Base-by-base conservation (phyloP, 2,888 invertebrate species). In the Clistopyga incitator region DNA sequence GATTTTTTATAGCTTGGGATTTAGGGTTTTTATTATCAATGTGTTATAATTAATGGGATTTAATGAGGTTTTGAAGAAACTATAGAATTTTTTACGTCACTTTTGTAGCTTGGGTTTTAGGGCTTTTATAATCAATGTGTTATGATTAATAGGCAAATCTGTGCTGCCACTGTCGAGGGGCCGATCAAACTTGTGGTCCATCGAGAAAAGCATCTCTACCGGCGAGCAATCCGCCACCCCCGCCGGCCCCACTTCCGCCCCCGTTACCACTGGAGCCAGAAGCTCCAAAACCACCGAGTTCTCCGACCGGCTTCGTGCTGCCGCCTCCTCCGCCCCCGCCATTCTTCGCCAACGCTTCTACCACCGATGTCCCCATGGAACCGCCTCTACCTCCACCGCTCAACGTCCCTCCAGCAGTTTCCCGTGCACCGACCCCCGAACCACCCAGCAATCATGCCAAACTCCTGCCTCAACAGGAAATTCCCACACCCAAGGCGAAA, bases 401-500 rank as follows among this genome's bases (percentile, higher is more conserved):
- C 93, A 94, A 1, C 89, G 92, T 38, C 71, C 92, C 15, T 90
- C 38, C 61, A 38, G 86, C 86, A 47, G 93, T 91, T 87, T 94
- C 88, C 0, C 87, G 92, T 15, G 89, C 87, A 1, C 92, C 91
- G 18, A 91, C 91, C 56, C 90, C 92, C 42, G 91, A 92, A 34
- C 93, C 93, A 10, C 86, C 90, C 18, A 90, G 86, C 77, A 89
- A 88, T 78, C 88, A 92, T 84, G 93, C 94, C 61, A 94, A 94
- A 85, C 95, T 97, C 87, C 94, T 98, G 89, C 98, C 98, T 15
- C 98, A 98, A 90, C 98, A 98, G 92, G 97, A 97, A 90, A 98
- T 97, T 1, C 99, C 99, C 0, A 96, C 96, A 81, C 99, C 99
- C n/a, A 98, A 97, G 93, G 96, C 97, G 38, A 99, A 98, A 93